phyloP scores from a whole-genome alignment of 2,113 vertebrate species.

The Lichenostomus cassidix region DNA sequence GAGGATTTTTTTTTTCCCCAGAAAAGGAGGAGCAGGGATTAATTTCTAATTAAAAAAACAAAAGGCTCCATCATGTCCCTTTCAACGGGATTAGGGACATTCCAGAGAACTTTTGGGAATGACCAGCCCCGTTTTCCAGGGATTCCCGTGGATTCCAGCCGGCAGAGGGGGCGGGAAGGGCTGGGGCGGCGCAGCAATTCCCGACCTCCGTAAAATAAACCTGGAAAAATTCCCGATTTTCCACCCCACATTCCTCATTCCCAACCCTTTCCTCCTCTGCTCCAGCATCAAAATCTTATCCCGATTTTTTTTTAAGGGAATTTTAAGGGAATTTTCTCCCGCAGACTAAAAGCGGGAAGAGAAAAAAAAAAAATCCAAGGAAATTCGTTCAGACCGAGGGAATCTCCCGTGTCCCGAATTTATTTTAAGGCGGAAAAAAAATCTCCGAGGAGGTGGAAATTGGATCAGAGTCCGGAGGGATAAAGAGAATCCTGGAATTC shows the following conservation, averaged over 20 bases:
- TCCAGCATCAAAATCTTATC: neutral
- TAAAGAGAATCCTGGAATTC: fast-evolving
- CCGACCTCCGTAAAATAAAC: neutral
- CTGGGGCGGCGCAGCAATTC: neutral
- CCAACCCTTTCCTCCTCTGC: neutral
- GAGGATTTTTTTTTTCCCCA: neutral
- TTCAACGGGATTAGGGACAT: neutral
- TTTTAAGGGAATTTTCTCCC: neutral
- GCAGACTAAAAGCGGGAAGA: neutral
- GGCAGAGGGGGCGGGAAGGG: slow-evolving; percentile 48
- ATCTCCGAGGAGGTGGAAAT: neutral
- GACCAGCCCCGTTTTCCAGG: neutral
- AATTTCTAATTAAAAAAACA: neutral
- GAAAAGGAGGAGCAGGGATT: neutral
- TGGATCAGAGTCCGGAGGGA: neutral
- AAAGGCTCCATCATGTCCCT: neutral
- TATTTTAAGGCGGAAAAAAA: neutral
- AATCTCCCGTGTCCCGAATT: neutral
- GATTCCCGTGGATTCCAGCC: neutral
- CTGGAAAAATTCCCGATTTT: neutral
- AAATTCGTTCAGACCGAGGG: neutral
- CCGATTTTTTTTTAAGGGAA: too few relatives aligned
- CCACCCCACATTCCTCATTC: neutral
- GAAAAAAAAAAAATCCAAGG: neutral
- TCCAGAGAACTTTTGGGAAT: neutral